Evolutionary conservation across 1,140 invertebrate species (phyloP), one percentile per base, ranked within the genome.

Genomic region (Rhagoletis zephyria): DNA sequence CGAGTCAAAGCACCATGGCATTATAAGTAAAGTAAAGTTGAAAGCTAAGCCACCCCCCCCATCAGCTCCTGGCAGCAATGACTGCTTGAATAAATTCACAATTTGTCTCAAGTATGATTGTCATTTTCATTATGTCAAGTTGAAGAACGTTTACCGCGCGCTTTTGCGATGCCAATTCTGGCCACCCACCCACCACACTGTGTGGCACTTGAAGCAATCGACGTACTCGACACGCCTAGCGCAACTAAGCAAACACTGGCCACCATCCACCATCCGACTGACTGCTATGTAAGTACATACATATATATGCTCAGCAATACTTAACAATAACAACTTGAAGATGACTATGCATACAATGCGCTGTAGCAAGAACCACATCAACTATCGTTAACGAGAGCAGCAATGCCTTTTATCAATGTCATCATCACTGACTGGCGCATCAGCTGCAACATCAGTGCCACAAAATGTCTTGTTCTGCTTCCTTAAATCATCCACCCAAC

Each of bases 11-110:
- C 19, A 19, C 48, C 48, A 42, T 48, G 45, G 7, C 19, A 48
- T 30, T 42, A 10, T 10, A 56, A 7, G 56, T 56, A 19, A 81
- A 81, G 1, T 30, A 30, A 59, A 81, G 74, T 3, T 81, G 5
- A 30, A 30, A 30, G 30, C 30, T 30, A 30, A 30, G 30, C 30
- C 30, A 30, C 30, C 4, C n/a, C 1, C 4, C 14, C 3, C 70
- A 63, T 40, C 70, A 48, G 4, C 70, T 12, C 0, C 40, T 0
- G 3, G 3, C 40, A 7, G n/a, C 61, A 4, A 74, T 48, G 48
- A 77, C 74, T 81, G 74, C 74, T 81, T 81, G 74, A 81, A 81
- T 81, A 81, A 81, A 81, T 56, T 81, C 74, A 81, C 74, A 81
- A 81, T 81, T 81, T 81, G 74, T 81, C 74, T 81, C 48, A 81